These are phyloP conservation scores for Acropternis orthonyx DNA, from an alignment of 2,797 vertebrate genomes.

Conservation along the genomic window DNA sequence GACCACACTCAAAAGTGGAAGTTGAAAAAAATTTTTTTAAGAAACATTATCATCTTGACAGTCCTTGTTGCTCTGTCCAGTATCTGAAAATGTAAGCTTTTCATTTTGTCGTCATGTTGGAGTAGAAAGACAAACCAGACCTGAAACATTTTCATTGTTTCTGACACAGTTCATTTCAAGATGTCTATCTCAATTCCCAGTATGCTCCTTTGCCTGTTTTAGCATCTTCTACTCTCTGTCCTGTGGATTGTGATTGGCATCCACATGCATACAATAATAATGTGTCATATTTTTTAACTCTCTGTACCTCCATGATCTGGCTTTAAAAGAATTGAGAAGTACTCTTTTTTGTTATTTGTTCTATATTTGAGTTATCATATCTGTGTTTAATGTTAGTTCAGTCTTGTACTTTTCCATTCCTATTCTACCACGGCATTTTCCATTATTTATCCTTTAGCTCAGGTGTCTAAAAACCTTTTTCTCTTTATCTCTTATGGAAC, in stretches of 20 bases:
- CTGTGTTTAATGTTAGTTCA: not conserved
- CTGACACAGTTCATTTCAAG: not conserved
- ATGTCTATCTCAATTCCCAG: not conserved
- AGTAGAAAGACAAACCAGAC: not conserved
- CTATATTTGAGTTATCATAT: not conserved
- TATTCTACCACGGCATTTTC: not conserved
- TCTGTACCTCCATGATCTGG: not conserved
- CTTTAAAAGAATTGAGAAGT: not conserved
- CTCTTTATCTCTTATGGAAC: not conserved
- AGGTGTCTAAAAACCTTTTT: not conserved
- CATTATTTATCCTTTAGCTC: not conserved
- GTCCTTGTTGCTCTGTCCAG: not conserved
- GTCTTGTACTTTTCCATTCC: not conserved
- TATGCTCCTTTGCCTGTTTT: not conserved
- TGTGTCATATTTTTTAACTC: not conserved
- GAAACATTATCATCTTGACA: not conserved
- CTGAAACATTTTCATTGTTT: constrained; percentile 2
- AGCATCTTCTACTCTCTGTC: not conserved
- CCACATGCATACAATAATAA: not conserved
- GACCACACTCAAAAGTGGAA: not conserved
- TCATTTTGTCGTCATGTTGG: not conserved
- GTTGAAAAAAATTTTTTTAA: not conserved
- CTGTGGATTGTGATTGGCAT: not conserved
- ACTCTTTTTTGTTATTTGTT: not conserved
- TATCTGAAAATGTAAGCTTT: not conserved